Evolutionary conservation across 2,797 vertebrate genomes (phyloP).

Genomic region (Platyrinchus mystaceus): DNA sequence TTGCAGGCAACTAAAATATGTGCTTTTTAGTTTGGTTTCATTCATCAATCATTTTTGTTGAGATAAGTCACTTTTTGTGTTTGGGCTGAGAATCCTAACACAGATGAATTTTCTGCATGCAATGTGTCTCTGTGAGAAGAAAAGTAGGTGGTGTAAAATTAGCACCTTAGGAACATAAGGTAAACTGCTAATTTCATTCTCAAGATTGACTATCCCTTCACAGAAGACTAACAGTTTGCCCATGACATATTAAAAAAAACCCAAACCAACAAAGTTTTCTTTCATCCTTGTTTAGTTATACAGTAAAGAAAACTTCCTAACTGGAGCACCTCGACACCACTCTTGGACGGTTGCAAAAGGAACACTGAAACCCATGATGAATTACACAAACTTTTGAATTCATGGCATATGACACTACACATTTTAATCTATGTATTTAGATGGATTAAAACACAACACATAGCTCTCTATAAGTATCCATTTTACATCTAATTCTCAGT

Average conservation of each 20-base stretch:
- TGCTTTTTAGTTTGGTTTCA: neutral
- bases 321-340: neutral
- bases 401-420: neutral
- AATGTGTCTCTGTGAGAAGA: slow-evolving; percentile 6
- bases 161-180: slow-evolving; percentile 32
- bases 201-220: neutral
- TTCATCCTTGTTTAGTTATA: neutral
- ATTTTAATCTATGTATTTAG: neutral
- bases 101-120: slow-evolving; percentile 15
- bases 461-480: neutral
- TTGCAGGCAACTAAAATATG: neutral
- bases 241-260: neutral
- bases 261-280: too few species aligned
- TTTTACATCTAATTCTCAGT: neutral
- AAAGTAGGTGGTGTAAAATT: slow-evolving; percentile 51
- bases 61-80: neutral
- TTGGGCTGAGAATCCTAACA: slow-evolving; percentile 1
- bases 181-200: slow-evolving; percentile 22
- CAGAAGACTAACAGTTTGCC: neutral
- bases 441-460: neutral
- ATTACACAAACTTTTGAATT: neutral
- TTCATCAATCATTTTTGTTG: neutral
- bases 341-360: neutral
- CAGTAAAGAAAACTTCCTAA: neutral
- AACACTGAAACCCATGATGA: neutral